Evolutionary conservation across 35 echinoderm and acorn worm species (phyloP), one percentile per base, ranked within the genome.

Genomic region (Diadema setosum): DNA sequence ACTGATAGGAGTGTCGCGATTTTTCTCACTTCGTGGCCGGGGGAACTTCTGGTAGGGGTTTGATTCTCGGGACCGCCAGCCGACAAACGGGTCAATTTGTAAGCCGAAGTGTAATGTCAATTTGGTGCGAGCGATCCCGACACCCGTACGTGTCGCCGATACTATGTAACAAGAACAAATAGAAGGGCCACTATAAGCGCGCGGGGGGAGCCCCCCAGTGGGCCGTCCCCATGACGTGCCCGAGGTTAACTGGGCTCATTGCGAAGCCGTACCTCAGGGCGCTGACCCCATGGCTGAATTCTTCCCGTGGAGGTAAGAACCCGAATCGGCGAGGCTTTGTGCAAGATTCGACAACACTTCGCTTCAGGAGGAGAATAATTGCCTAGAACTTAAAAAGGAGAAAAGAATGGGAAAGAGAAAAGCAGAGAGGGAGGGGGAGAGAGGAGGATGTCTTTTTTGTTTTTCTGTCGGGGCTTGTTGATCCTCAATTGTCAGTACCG

Each of bases 71-170:
- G 73, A n/a, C 35, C 44, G 44, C 73, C 35, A 78, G 73, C 73
- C 73, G 73, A 78, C 73, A 78, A 78, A 78, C 73, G 73, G 73
- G 44, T 41, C 73, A 78, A 78, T 78, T 78, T 78, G 73, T 78
- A 35, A 78, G 73, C 39, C 73, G 63, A 78, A 78, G 73, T 78
- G 73, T 78, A 78, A 78, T 78, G 73, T 44, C 73, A 78, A 78
- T 78, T 78, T 78, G 14, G 40, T 24, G 44, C 11, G 40, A 78
- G 37, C 40, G 73, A 78, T 78, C 16, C 34, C 33, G 73, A 78
- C 73, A 78, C 73, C 73, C 39, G n/a, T 67, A 78, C 73, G 73
- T 78, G 73, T 78, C 73, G 44, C 35, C 40, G 73, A 78, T 78
- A 78, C 73, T 78, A 35, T 78, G 73, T 78, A 78, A 36, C 73